A percentile compares a stretch with the other conserved stretches of the same genome.
These are phyloP conservation scores for Cosmia pyralina DNA, from an alignment of 2,888 invertebrate genomes.

Conservation along the genomic window DNA sequence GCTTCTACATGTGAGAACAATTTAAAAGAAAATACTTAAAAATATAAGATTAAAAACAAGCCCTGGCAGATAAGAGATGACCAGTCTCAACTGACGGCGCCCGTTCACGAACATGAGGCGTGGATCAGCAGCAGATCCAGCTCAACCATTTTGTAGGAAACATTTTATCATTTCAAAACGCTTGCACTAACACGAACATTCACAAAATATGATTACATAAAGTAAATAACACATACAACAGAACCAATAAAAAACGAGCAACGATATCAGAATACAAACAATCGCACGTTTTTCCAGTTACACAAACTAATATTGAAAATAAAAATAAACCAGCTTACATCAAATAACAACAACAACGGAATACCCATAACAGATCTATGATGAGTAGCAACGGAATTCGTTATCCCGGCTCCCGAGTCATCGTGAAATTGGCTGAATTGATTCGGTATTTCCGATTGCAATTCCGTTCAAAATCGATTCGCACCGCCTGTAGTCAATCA, in stretches of 20 bases:
- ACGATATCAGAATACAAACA: conserved; percentile 13
- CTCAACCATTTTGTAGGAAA: too few relatives aligned
- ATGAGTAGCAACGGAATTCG: conserved; percentile 72
- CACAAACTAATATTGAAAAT: conserved; percentile 16
- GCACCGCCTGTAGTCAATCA: conserved; percentile 64
- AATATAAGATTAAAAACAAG: too few relatives aligned
- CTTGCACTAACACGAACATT: neutral
- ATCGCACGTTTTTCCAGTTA: conserved; percentile 7
- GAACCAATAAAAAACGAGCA: neutral
- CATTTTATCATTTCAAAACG: neutral
- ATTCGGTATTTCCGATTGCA: conserved; percentile 84
- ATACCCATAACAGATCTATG: conserved; percentile 53
- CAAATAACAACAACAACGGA: conserved; percentile 49
- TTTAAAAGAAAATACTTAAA: too few relatives aligned
- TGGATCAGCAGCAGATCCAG: too few relatives aligned
- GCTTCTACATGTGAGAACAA: too few relatives aligned
- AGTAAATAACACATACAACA: neutral
- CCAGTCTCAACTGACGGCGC: too few relatives aligned
- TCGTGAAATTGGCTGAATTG: conserved; percentile 81
- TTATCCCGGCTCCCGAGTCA: conserved; percentile 74
- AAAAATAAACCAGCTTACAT: conserved; percentile 28
- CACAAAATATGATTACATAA: neutral
- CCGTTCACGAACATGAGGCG: too few relatives aligned
- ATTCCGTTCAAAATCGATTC: conserved; percentile 78
- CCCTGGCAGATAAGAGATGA: too few relatives aligned